These are phyloP conservation scores for Rhabdomys pumilio DNA, from an alignment of 2,797 vertebrate genomes.

Conservation along the genomic window DNA sequence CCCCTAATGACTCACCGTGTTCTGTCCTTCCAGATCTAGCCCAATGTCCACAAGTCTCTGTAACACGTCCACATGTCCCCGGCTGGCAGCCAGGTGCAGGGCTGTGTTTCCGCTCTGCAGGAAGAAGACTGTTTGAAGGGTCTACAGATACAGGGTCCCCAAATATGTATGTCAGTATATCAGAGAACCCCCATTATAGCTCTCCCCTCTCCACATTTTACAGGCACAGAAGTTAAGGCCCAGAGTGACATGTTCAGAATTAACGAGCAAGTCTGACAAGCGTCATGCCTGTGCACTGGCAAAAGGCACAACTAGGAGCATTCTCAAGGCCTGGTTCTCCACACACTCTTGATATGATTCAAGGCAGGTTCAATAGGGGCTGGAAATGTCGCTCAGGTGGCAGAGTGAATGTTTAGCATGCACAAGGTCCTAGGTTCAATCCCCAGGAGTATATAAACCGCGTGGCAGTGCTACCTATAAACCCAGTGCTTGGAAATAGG, in stretches of 20 bases:
- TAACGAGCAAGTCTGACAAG: background rate
- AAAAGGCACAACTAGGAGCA: background rate
- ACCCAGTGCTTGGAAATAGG: background rate
- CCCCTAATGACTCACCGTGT: constrained; percentile 89
- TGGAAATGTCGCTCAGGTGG: background rate
- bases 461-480: background rate
- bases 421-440: background rate
- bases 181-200: accelerated
- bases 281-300: background rate
- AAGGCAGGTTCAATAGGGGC: background rate
- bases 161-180: background rate
- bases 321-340: no score
- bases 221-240: background rate
- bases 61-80: constrained; percentile 91
- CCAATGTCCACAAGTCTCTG: constrained; percentile 91
- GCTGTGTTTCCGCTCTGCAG: constrained; percentile 93
- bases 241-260: background rate
- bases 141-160: background rate
- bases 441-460: background rate
- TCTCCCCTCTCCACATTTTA: background rate
- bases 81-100: constrained; percentile 92
- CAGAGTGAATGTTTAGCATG: background rate
- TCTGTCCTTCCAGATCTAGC: constrained; percentile 91
- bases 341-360: background rate
- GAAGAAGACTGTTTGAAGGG: constrained; percentile 20